These are phyloP conservation scores for Octodon degus DNA, from an alignment of 2,113 vertebrate genomes.

Conservation along the genomic window DNA sequence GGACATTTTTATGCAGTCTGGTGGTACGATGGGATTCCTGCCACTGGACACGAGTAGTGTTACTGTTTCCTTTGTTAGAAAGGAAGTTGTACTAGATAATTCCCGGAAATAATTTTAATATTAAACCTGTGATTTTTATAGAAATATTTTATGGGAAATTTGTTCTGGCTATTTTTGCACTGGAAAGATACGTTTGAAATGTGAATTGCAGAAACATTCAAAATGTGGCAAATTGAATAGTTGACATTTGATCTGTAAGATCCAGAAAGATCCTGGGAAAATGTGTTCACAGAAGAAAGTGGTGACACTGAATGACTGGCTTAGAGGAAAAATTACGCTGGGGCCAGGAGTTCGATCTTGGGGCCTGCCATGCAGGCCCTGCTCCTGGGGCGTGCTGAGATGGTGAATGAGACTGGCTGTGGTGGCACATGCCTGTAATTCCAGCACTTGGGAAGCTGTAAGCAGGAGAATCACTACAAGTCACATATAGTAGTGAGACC, in stretches of 20 bases:
- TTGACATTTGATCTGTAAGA: background rate
- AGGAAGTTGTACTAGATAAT: background rate
- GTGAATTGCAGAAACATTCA: background rate
- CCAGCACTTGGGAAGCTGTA: too few species aligned
- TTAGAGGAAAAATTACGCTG: background rate
- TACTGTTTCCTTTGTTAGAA: background rate
- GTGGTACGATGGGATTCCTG: background rate
- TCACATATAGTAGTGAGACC: too few species aligned
- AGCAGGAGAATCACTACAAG: too few species aligned
- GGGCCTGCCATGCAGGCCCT: too few species aligned
- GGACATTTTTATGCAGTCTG: background rate
- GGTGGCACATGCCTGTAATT: too few species aligned
- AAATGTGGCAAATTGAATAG: background rate
- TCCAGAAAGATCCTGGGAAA: background rate
- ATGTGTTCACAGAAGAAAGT: background rate
- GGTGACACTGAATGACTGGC: background rate
- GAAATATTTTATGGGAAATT: background rate
- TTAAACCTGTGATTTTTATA: background rate
- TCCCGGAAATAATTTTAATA: background rate
- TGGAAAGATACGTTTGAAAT: conserved; percentile 18
- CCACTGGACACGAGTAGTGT: background rate
- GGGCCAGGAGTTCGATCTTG: too few species aligned
- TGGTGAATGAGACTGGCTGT: too few species aligned
- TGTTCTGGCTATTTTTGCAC: background rate
- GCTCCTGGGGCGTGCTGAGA: too few species aligned